Conservation (phyloP, 92 coral and sea anemone genomes). For the Galaxea fascicularis region DNA sequence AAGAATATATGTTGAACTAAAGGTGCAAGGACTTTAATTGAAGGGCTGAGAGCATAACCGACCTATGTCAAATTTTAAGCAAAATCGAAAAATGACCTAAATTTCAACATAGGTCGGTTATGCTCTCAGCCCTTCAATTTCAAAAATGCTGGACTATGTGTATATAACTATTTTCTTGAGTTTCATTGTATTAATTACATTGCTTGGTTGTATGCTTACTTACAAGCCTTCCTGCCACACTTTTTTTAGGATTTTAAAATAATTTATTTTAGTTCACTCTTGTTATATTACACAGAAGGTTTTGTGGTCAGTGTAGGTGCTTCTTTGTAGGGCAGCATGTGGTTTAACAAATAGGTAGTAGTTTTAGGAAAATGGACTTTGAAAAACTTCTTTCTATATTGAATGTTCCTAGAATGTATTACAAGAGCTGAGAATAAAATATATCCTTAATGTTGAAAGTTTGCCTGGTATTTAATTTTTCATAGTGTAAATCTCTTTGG, state of each 20-base stretch:
- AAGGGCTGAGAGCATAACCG: too few relatives aligned
- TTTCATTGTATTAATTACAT: neutral
- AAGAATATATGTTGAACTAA: neutral
- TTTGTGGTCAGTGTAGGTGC: neutral
- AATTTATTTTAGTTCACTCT: conserved; percentile 35
- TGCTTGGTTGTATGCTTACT: neutral
- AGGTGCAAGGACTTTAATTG: neutral
- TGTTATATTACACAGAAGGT: neutral
- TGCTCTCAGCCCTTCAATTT: too few relatives aligned
- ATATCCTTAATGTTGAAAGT: neutral
- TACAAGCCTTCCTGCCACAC: neutral
- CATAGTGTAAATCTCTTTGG: too few relatives aligned
- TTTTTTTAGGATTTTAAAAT: conserved; percentile 8
- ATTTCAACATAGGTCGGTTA: too few relatives aligned
- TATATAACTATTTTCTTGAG: neutral
- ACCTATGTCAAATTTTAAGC: too few relatives aligned
- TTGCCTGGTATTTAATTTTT: neutral
- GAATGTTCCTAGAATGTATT: conserved; percentile 36
- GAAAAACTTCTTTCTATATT: conserved; percentile 24
- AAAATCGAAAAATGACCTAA: too few relatives aligned
- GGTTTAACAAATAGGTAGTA: neutral
- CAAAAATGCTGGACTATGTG: conserved; percentile 6
- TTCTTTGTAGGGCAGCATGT: neutral
- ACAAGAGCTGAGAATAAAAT: conserved; percentile 44
- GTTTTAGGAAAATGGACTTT: conserved; percentile 22